A percentile compares a stretch with the other conserved stretches of the same genome.
These are phyloP conservation scores for Podargus strigoides DNA, from an alignment of 2,797 vertebrate species.

Conservation along the genomic window DNA sequence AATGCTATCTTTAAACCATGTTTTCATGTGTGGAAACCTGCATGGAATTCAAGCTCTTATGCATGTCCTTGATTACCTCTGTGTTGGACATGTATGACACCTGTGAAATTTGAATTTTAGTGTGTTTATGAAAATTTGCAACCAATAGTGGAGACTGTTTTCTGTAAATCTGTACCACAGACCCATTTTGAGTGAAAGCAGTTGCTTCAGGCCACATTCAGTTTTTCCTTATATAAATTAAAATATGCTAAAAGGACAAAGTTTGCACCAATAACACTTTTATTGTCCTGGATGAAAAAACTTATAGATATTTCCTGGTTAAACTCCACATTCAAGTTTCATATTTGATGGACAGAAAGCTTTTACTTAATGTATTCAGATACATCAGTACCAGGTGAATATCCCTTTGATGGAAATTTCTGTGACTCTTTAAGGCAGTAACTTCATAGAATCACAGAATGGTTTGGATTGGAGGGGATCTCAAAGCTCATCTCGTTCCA, in stretches of 20 bases:
- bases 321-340: not conserved
- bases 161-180: not conserved
- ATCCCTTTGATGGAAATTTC: not conserved
- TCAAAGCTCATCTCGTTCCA: no score
- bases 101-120: not conserved
- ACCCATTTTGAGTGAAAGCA: not conserved
- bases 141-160: not conserved
- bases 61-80: not conserved
- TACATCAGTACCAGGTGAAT: not conserved
- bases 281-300: not conserved
- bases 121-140: not conserved
- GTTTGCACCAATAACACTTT: not conserved
- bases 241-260: not conserved
- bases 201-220: not conserved
- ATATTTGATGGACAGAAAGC: not conserved
- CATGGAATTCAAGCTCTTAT: not conserved
- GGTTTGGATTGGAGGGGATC: no score
- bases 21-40: not conserved
- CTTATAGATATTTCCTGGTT: not conserved
- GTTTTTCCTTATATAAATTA: not conserved
- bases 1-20: not conserved
- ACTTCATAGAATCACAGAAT: no score
- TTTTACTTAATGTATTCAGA: not conserved
- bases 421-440: constrained; percentile 9
- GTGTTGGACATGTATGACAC: not conserved